These are phyloP conservation scores for Chironex yamaguchii DNA, from an alignment of 30 jellyfish, hydroid and myxozoan species.

Conservation along the genomic window DNA sequence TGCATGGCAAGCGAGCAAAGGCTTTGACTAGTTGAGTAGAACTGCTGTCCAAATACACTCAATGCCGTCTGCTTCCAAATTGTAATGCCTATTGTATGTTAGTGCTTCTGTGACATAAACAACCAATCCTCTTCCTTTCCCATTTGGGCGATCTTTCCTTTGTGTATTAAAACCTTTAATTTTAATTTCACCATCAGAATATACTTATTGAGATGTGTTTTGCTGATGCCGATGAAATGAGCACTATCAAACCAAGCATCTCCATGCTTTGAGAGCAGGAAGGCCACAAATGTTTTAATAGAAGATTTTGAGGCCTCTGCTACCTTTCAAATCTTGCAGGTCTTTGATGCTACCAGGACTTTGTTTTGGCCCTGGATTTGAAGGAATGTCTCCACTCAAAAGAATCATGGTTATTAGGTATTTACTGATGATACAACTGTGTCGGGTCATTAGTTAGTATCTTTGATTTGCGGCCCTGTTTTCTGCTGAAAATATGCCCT, in stretches of 20 bases:
- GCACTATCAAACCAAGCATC: not conserved
- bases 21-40: conserved; percentile 49
- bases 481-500: conserved; percentile 59
- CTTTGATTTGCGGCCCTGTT: no score
- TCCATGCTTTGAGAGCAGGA: conserved; percentile 63
- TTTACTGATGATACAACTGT: no score
- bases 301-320: conserved; percentile 57
- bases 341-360: conserved; percentile 27
- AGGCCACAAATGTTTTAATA: conserved; percentile 46
- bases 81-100: conserved; percentile 27
- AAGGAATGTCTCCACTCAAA: conserved; percentile 35
- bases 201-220: conserved; percentile 32
- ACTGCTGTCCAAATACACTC: conserved; percentile 36
- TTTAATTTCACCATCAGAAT: conserved; percentile 56
- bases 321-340: conserved; percentile 44
- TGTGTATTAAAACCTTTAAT: conserved; percentile 45
- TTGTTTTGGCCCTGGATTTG: conserved; percentile 55
- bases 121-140: conserved; percentile 57
- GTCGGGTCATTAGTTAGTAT: no score
- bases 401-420: not conserved
- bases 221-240: conserved; percentile 30
- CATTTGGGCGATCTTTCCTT: conserved; percentile 56
- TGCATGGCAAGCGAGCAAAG: conserved; percentile 45
- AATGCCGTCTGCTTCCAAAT: conserved; percentile 36
- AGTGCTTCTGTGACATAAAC: conserved; percentile 40